Base-by-base conservation (phyloP, 2,797 vertebrate genomes). In the Sparidentex hasta region DNA sequence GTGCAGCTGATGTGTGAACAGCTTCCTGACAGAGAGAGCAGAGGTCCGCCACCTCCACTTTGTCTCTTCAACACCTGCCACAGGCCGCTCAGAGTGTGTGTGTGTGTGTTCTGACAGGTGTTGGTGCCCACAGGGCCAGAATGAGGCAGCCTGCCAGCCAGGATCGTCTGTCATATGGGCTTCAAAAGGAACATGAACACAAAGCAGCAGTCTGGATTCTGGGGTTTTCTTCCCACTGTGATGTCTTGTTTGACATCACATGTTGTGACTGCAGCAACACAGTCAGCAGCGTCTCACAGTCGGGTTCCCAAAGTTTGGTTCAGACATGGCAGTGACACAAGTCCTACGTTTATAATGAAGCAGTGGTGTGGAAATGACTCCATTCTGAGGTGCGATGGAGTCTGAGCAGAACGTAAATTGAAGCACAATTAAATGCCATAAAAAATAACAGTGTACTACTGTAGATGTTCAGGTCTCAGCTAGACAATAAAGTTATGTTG, bases 1-100 rank as follows among this genome's bases (percentile, higher is more conserved):
- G 63, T 79, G 63, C 38, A n/a, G 61, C 48, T 61, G 64, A 72
- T 48, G 71, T 70, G 66, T 65, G 59, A 74, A 65, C 46, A 80
- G 63, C 41, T 62, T 71, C 55, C 48, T 65, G 55, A n/a, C 57
- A 18, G 46, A 51, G 18, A 47, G 76, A 47, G 62, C 56, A 50
- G 50, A 56, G 46, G 63, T 65, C 76, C 52, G 72, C 84, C 71
- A 71, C 54, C 63, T 43, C 71, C 50, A 69, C 52, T 61, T 54
- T 54, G 43, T 43, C 59, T 63, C 66, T 54, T 54, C 56, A 71
- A 29, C 47, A 47, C 65, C 73, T 62, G 65, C 69, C 46, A 54
- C 65, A 46, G 51, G n/a, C 3, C 2, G 14, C 13, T 48, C 20
- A 4, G 68, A 68, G 67, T 3, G 57, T 21, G 7, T 3, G 57